Conservation (phyloP, 2,113 vertebrate species). For the Cepphus grylle region DNA sequence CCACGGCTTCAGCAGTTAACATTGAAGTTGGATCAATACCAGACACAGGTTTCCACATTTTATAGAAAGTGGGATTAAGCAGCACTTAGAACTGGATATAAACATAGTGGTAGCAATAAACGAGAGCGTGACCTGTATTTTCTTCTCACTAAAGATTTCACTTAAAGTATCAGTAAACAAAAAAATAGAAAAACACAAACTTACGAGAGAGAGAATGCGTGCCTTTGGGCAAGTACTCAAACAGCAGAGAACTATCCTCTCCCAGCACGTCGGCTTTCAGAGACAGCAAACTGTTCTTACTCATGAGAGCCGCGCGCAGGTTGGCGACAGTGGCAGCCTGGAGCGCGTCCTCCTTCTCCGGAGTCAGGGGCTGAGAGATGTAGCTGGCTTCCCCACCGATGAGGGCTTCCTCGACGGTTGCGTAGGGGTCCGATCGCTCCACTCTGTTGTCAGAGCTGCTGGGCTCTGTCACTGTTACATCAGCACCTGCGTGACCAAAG, state of each 20-base stretch:
- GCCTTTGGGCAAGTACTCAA: slow-evolving; percentile 96
- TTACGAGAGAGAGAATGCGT: slow-evolving; percentile 92
- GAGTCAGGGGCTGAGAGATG: slow-evolving; percentile 75
- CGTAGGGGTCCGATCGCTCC: slow-evolving; percentile 84
- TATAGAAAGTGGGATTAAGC: not conserved
- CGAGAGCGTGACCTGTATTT: fast-evolving
- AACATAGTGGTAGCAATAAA: not conserved
- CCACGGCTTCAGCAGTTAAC: not conserved
- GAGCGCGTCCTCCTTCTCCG: slow-evolving; percentile 83
- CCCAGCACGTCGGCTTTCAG: slow-evolving; percentile 92
- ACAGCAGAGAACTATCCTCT: slow-evolving; percentile 92
- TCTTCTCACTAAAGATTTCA: not conserved
- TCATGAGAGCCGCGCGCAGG: slow-evolving; percentile 93
- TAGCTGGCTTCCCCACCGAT: slow-evolving; percentile 78
- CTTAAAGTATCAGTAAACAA: not conserved
- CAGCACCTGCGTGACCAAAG: slow-evolving; percentile 70
- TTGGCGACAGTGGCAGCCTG: slow-evolving; percentile 88
- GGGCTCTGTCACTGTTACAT: slow-evolving; percentile 80
- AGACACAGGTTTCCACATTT: not conserved
- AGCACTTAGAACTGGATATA: not conserved
- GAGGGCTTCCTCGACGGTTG: slow-evolving; percentile 84
- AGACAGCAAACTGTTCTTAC: slow-evolving; percentile 96
- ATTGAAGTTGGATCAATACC: not conserved
- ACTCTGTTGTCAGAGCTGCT: slow-evolving; percentile 84
- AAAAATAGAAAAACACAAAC: slow-evolving; percentile 60